Percentiles rank a stretch among this genome's conserved stretches.
These are phyloP conservation scores for Drosophila mulleri DNA, from an alignment of 2,888 invertebrate genomes.

Conservation along the genomic window DNA sequence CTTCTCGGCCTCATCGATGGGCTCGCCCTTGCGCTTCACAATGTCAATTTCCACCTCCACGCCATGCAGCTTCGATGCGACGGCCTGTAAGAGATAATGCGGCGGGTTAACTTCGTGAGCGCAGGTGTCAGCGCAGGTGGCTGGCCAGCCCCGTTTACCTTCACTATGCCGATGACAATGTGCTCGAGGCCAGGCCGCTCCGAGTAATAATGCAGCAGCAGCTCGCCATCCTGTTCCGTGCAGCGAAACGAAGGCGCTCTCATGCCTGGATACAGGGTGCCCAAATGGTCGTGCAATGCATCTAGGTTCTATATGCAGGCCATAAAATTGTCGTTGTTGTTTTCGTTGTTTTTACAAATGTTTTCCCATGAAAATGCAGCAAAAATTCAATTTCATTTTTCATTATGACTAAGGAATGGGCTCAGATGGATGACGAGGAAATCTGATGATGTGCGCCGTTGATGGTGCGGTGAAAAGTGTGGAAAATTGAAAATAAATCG, in stretches of 20 bases:
- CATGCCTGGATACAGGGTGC: constrained; percentile 97
- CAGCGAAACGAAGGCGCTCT: constrained; percentile 97
- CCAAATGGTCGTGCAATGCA: constrained; percentile 97
- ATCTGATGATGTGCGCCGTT: constrained; percentile 31
- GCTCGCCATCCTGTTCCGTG: constrained; percentile 95
- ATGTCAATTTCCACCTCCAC: constrained; percentile 97
- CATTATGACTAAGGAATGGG: constrained; percentile 69
- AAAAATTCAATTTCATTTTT: constrained; percentile 82
- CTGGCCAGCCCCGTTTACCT: constrained; percentile 87
- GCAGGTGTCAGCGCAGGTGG: constrained; percentile 6
- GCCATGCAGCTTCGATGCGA: constrained; percentile 96
- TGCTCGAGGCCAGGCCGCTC: constrained; percentile 97
- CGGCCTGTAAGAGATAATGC: constrained; percentile 88
- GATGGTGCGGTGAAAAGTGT: constrained; percentile 69
- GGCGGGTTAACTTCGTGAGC: constrained; percentile 2
- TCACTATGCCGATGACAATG: constrained; percentile 98
- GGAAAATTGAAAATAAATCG: constrained; percentile 82
- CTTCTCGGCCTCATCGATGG: constrained; percentile 83
- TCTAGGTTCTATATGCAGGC: constrained; percentile 92
- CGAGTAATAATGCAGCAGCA: constrained; percentile 97
- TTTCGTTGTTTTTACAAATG: constrained; percentile 37
- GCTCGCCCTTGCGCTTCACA: constrained; percentile 93
- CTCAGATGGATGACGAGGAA: constrained; percentile 43
- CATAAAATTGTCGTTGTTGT: constrained; percentile 19
- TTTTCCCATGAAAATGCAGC: constrained; percentile 53